Evolutionary conservation across 1,140 invertebrate genomes (phyloP).

Genomic region (Brachionus manjavacas): DNA sequence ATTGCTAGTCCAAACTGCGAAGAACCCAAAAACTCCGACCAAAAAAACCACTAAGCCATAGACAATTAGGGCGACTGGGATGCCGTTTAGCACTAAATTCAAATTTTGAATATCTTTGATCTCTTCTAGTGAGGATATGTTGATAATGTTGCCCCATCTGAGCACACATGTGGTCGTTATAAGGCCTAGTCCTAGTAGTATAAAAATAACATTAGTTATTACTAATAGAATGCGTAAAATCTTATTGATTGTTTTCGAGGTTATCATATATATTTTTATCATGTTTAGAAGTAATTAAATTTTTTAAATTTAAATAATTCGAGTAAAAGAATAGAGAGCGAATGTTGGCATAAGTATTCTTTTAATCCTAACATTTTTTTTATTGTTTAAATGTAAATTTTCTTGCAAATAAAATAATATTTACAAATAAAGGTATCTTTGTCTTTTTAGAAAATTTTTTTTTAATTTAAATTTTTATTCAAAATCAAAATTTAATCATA

Average conservation of each 20-base stretch:
- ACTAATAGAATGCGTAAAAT: not conserved
- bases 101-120: not conserved
- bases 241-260: not conserved
- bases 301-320: not conserved
- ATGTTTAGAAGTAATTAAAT: conserved; percentile 3
- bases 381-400: too few relatives aligned
- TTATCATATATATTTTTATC: not conserved
- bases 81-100: not conserved
- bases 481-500: too few relatives aligned
- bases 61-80: not conserved
- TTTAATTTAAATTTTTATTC: too few relatives aligned
- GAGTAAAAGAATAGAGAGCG: not conserved
- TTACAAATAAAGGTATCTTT: too few relatives aligned
- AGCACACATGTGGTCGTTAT: conserved; percentile 12
- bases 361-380: too few relatives aligned
- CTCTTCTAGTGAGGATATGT: not conserved
- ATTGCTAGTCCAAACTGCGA: not conserved
- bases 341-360: not conserved
- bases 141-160: conserved; percentile 7
- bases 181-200: not conserved
- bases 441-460: too few relatives aligned
- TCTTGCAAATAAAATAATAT: too few relatives aligned
- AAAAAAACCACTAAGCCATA: not conserved
- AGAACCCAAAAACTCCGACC: not conserved
- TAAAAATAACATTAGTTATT: not conserved